Base-by-base conservation (phyloP, 2,113 vertebrate species). In the Rhinolophus ferrumequinum region DNA sequence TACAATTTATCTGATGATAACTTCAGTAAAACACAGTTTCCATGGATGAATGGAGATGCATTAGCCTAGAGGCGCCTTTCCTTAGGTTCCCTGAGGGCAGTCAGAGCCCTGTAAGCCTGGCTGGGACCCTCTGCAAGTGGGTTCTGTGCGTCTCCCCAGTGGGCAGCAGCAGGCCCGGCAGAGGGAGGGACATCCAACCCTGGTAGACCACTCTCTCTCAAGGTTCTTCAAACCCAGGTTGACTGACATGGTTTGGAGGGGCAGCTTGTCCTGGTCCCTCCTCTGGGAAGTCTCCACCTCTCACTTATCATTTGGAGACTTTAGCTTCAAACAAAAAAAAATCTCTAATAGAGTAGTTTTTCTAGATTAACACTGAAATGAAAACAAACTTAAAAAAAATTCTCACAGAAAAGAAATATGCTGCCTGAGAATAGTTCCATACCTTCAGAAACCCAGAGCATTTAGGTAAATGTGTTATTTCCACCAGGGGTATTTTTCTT, bases 261-360 rank as follows among this genome's bases (percentile, higher is more conserved):
- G 1, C 6, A 9, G 35, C 28, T 58, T 5, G 4, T 28, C 13
- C 41, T 19, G 4, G 54, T 13, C 26, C 14, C 0, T 30, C 15
- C 6, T 47, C 11, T 41, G 38, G 19, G 41, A 13, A 64, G 44
- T 19, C 2, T 47, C 24, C 1, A 2, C 30, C 10, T 35, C 14
- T 92, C 26, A 2, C 26, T 18, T 62, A 21, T 92, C 47, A 24
- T 16, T 19, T 35, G 64, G 7, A 77, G 69, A 52, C 56, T 28
- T 73, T 60, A 83, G 58, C n/a, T 56, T 38, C 60, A 84, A 76
- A 66, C 35, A 28, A 73, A 76, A 50, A 52, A 81, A 60, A 24
- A 22, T 22, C 24, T 50, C 30, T 72, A 69, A 26, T 30, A 26
- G 11, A 87, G 35, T 75, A 15, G 5, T 56, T 67, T 56, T 60